phyloP scores from a whole-genome alignment of 2,888 invertebrate species.

The Acrobasis consociella region DNA sequence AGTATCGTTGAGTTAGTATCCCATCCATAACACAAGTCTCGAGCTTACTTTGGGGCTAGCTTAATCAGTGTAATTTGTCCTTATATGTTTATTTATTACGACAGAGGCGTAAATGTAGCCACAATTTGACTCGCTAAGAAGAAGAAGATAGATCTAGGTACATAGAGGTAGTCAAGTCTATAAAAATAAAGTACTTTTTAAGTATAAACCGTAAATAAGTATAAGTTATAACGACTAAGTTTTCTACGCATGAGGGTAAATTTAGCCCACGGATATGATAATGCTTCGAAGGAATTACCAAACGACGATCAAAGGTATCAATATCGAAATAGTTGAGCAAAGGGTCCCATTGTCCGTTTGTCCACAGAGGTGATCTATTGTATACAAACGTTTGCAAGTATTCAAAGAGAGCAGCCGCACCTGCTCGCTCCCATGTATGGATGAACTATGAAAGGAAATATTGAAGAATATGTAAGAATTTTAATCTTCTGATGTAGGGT shows the following conservation, averaged over 20 bases:
- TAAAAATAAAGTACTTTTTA: too few species aligned
- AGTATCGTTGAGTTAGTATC: too few species aligned
- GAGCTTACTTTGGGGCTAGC: too few species aligned
- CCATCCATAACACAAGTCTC: too few species aligned
- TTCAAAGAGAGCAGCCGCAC: conserved; percentile 37
- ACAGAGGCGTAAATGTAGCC: too few species aligned
- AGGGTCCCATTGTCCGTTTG: conserved; percentile 12
- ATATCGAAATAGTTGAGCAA: conserved; percentile 12
- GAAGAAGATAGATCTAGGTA: too few species aligned
- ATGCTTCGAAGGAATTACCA: not conserved
- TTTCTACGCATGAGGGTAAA: not conserved
- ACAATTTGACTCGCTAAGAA: too few species aligned
- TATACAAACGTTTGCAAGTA: conserved; percentile 39
- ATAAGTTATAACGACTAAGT: not conserved
- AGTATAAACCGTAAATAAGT: too few species aligned
- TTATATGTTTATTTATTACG: too few species aligned
- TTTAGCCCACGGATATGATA: not conserved
- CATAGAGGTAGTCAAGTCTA: too few species aligned
- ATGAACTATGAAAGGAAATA: conserved; percentile 21
- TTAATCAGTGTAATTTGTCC: too few species aligned
- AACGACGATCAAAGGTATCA: not conserved
- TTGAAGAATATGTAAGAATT: conserved; percentile 19
- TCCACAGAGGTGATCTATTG: conserved; percentile 13
- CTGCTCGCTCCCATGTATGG: conserved; percentile 40
- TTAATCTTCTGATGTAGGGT: conserved; percentile 19